Conservation (phyloP, 2,797 vertebrate genomes). For the Cossypha polioptera region DNA sequence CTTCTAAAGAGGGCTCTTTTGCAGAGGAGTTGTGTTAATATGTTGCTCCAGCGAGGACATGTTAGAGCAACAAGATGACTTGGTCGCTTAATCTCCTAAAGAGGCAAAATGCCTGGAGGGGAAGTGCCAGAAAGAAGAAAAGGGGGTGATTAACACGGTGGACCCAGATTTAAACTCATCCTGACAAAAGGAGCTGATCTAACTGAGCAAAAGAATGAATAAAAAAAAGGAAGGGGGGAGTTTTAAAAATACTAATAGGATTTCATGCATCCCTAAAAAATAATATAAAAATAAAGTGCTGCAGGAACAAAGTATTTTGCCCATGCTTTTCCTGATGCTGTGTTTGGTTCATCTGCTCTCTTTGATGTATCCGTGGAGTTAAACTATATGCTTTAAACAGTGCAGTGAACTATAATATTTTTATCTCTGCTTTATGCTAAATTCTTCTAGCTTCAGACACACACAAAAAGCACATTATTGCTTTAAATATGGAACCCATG, state of each 20-base stretch:
- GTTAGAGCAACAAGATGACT: constrained; percentile 71
- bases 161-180: constrained; percentile 65
- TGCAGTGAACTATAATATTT: constrained; percentile 56
- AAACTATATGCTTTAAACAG: constrained; percentile 56
- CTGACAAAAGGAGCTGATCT: constrained; percentile 61
- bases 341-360: constrained; percentile 4
- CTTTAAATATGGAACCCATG: constrained; percentile 82
- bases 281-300: constrained; percentile 48
- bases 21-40: constrained; percentile 64
- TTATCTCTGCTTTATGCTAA: constrained; percentile 70
- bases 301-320: constrained; percentile 16
- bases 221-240: background rate
- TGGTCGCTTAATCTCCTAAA: constrained; percentile 76
- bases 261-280: constrained; percentile 67
- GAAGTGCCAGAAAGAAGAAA: constrained; percentile 60
- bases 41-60: constrained; percentile 71
- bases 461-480: constrained; percentile 74
- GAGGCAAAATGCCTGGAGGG: constrained; percentile 66
- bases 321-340: background rate
- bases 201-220: constrained; percentile 42
- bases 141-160: constrained; percentile 63
- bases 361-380: constrained; percentile 40
- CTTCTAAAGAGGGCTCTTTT: constrained; percentile 74
- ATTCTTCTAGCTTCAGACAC: constrained; percentile 47
- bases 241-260: constrained; percentile 58